Base-by-base conservation (phyloP, 2,113 vertebrate species). In the Hippocampus mohnikei region DNA sequence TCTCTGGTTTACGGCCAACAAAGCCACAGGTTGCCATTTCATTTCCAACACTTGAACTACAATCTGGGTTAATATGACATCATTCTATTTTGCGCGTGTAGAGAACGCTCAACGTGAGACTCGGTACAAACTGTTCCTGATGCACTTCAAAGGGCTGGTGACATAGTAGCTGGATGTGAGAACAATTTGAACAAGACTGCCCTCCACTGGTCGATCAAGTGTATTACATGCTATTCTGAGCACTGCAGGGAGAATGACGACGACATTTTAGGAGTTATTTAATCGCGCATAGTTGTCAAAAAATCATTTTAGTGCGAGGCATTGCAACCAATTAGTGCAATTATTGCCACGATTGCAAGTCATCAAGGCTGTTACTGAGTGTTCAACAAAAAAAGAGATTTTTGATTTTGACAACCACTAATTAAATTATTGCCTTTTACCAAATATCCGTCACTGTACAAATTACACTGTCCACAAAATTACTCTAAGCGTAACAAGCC, bases 1-100 rank as follows among this genome's bases (percentile, higher is more conserved):
- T 74, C 74, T 74, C 72, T 63, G 15, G 9, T 52, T 72, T 58
- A 37, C 53, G 69, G 7, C 52, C 42, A 83, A 67, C 70, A 83
- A 80, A 81, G 64, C 61, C 23, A 50, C 9, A 21, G 61, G 40
- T 69, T 53, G n/a, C 50, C 40, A 40, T 71, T 62, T 70, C 0
- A 42, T 73, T 79, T 77, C 1, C 59, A 44, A 44, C 41, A 61
- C 16, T 61, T 15, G 12, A 42, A 65, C 41, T 65, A 25, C 41
- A n/a, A 63, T 41, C 37, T 58, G 3, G 27, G 10, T 58, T 27
- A 27, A 58, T 58, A 27, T 56, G n/a, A 25, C 58, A 21, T 40
- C 46, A 73, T 78, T 70, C 60, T 42, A 62, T 75, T 13, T 53
- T 10, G 1, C n/a, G 68, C 13, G 20, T 29, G 21, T 6, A 58